Evolutionary conservation across 1,140 invertebrate genomes (phyloP).

Genomic region (Nebria ingens): DNA sequence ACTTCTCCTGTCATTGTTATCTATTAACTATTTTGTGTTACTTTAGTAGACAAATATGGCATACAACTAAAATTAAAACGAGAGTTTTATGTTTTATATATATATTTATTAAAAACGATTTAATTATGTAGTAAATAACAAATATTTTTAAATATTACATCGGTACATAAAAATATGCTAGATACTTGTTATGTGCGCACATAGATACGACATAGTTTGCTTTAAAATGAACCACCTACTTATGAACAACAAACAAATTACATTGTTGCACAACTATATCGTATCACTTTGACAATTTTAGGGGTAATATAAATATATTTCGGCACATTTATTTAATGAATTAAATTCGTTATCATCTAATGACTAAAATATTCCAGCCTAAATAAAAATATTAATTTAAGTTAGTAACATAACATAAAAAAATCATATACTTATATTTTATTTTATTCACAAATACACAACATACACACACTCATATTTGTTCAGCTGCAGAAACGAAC

Average conservation of each 20-base stretch:
- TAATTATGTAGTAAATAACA: background rate
- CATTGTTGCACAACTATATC: background rate
- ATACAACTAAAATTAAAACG: background rate
- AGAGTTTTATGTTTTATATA: background rate
- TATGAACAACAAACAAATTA: background rate
- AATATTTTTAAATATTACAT: constrained; percentile 3
- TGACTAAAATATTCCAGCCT: background rate
- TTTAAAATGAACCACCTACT: background rate
- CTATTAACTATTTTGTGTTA: too few species aligned
- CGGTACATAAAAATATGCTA: constrained; percentile 7
- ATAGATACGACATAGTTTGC: background rate
- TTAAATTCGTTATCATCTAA: background rate
- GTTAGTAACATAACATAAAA: background rate
- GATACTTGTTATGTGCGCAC: background rate
- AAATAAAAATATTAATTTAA: background rate
- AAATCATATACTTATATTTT: background rate
- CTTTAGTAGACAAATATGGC: too few species aligned
- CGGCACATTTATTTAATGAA: background rate
- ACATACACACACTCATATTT: background rate
- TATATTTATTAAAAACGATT: constrained; percentile 6
- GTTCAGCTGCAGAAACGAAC: background rate
- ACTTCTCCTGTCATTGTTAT: too few species aligned
- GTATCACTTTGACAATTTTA: background rate
- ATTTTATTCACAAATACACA: background rate
- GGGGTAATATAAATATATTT: constrained; percentile 4